Percentiles rank a stretch among this genome's conserved stretches.
These are phyloP conservation scores for Cerastoderma edule DNA, from an alignment of 2,888 invertebrate genomes.

Conservation along the genomic window DNA sequence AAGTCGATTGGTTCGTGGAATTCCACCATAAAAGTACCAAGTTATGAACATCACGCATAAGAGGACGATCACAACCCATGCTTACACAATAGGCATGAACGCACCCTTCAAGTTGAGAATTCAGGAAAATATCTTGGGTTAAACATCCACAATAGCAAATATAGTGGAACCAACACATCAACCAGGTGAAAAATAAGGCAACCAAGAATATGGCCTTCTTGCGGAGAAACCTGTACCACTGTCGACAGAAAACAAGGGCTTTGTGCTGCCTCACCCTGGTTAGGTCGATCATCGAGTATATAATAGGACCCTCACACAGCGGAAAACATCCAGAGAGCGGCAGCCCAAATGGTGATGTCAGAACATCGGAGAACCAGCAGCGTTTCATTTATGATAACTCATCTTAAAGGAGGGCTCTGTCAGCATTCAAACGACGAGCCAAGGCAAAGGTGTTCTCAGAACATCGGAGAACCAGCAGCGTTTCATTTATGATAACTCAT, in stretches of 20 bases:
- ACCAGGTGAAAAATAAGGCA: conserved; percentile 20
- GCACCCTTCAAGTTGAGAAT: conserved; percentile 25
- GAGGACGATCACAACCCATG: background rate
- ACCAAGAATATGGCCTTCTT: conserved; percentile 13
- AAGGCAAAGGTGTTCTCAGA: too few relatives aligned
- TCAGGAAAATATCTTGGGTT: conserved; percentile 33
- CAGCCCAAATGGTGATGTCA: background rate
- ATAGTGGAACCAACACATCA: conserved; percentile 33
- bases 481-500: too few relatives aligned
- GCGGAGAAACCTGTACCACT: conserved; percentile 8
- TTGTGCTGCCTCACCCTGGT: background rate
- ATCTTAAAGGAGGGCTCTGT: too few relatives aligned
- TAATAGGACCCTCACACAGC: background rate
- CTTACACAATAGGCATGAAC: conserved; percentile 31
- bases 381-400: too few relatives aligned
- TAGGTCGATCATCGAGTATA: background rate
- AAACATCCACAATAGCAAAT: conserved; percentile 15
- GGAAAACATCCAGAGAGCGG: background rate
- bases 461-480: too few relatives aligned
- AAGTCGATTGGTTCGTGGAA: conserved; percentile 4
- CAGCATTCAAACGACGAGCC: too few relatives aligned
- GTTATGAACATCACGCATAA: conserved; percentile 19
- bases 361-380: too few relatives aligned
- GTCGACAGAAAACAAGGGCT: conserved; percentile 1
- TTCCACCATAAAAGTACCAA: conserved; percentile 10